Base-by-base conservation (phyloP, 2,113 vertebrate genomes). In the Gila orcuttii region DNA sequence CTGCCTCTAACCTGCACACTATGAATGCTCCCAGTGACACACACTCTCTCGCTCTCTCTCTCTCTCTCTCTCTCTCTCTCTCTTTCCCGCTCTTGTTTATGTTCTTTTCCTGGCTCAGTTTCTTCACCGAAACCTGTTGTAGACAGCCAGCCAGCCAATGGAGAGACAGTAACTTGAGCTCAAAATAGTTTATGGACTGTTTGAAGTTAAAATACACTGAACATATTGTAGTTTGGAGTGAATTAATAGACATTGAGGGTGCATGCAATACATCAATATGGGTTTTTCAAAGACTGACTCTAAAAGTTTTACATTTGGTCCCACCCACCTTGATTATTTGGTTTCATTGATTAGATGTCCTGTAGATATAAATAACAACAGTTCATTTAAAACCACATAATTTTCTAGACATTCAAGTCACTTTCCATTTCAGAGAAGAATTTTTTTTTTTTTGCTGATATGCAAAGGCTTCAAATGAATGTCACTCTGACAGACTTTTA, bases 1-100 rank as follows among this genome's bases (percentile, higher is more conserved):
- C 93, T 83, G 77, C 25, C 71, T 76, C 84, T 60, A 77, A 82
- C 71, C 69, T 68, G 76, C 86, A 69, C 82, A 42, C 75, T 86
- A 52, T 81, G 68, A 76, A 62, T 81, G 28, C 75, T 77, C 36
- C n/a, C 69, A 82, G 23, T 66, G 52, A 87, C 75, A 79, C 89
- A 36, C 17, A 73, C 89, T 71, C 79, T 76, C 87, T 75, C 83
- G 9, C 78, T 71, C 39, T 23, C 69, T 50, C 80, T 36, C 47
- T 57, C 80, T 84, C 73, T 79, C 81, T 47, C 47, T 73, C 89
- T 75, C 45, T 50, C 47, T 50, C 47, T 59, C 81, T 57, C 47
- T 73, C 80, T 87, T 79, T 82, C 69, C 85, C 66, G 74, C 64
- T 83, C 79, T 71, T 75, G 33, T 76, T n/a, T 78, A 73, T 83